Conservation (phyloP, 2,113 vertebrate species). For the Fulica atra region DNA sequence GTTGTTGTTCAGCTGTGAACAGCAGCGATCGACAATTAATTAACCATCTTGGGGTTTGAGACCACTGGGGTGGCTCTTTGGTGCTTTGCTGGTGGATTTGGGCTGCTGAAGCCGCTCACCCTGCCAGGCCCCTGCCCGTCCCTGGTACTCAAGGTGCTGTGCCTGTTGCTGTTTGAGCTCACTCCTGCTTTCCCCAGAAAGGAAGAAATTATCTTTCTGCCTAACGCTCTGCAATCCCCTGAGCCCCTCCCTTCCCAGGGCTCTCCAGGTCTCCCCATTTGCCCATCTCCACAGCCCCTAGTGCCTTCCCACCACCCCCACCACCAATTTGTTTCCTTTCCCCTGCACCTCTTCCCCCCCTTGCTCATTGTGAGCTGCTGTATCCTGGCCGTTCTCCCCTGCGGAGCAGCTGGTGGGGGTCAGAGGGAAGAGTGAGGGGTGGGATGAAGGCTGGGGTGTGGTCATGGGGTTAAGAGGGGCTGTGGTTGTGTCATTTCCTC, state of each 20-base stretch:
- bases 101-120: not conserved
- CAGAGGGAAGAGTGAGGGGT: not conserved
- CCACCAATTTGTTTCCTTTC: not conserved
- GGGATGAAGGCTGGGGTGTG: not conserved
- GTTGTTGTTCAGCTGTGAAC: conserved; percentile 72
- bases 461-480: not conserved
- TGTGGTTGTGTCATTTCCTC: not conserved
- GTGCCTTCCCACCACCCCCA: not conserved
- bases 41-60: rapidly evolving
- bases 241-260: rapidly evolving
- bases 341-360: not conserved
- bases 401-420: no score
- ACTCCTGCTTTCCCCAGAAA: not conserved
- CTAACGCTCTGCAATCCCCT: not conserved
- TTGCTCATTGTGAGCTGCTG: not conserved
- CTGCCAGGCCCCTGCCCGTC: not conserved
- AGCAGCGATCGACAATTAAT: not conserved
- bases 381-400: not conserved
- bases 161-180: not conserved
- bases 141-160: not conserved
- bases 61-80: rapidly evolving
- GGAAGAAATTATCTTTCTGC: not conserved
- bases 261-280: not conserved
- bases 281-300: rapidly evolving
- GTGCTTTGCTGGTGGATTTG: not conserved